Evolutionary conservation across 2,797 vertebrate genomes (phyloP), one percentile per base, ranked within the genome.

Genomic region (Argentina silus): DNA sequence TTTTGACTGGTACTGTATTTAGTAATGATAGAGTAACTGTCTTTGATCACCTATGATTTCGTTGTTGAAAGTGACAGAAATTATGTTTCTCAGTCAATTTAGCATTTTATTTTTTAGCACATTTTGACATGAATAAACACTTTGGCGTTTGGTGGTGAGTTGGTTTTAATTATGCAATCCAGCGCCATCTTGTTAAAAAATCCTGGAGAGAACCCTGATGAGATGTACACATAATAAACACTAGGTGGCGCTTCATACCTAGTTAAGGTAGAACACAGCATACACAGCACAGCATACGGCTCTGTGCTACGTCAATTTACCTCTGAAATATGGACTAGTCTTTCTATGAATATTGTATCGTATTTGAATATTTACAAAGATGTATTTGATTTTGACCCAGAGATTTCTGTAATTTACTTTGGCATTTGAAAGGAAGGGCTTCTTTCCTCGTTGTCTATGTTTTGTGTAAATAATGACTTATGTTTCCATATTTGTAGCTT

Each of bases 381-480:
- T 14, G 51, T 79, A 78, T 83, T 78, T 88, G 83, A 85, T 0
- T 8, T 57, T 64, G 72, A 15, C 72, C 73, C 85, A 82, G 85
- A 62, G 80, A 85, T 80, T 89, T 67, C 75, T 82, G 45, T 4
- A 48, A 81, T 86, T 73, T 69, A 76, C 77, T 89, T 82, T 91
- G 88, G 89, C 87, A 92, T 91, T 93, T 91, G 81, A 72, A 87
- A 63, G 74, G 51, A 51, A 74, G 44, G 59, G 78, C 74, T 64
- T 2, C 50, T 15, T 10, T 78, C 64, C 11, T 78, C 64, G 12
- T 56, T 79, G 72, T 73, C 65, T 47, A 36, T 64, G 43, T 71
- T 55, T 77, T 83, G 70, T 86, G 79, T 83, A 85, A 90, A 91
- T 83, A 86, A 76, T 77, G 23, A 82, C 81, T 76, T 76, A 43